Percentiles rank a stretch among this genome's conserved stretches.
Conservation (phyloP, 1,140 invertebrate species). For the Phymastichus coffea region DNA sequence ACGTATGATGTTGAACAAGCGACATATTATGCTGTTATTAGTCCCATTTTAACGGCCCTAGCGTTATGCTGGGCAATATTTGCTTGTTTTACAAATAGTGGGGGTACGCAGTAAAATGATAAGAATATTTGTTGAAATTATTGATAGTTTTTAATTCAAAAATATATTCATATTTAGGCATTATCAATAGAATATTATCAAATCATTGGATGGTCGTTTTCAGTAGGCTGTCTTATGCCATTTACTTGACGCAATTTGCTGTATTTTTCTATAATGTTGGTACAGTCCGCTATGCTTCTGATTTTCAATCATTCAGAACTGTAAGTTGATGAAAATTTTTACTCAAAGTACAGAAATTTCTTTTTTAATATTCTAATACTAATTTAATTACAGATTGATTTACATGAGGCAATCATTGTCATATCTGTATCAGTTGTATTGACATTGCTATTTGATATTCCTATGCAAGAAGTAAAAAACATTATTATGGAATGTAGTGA, state of each 20-base stretch:
- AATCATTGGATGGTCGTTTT: slow-evolving; percentile 65
- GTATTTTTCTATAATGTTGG: slow-evolving; percentile 66
- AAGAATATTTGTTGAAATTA: slow-evolving; percentile 1
- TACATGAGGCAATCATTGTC: slow-evolving; percentile 43
- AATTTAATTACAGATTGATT: slow-evolving; percentile 48
- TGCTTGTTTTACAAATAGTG: slow-evolving; percentile 61
- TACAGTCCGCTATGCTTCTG: slow-evolving; percentile 56
- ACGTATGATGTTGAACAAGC: slow-evolving; percentile 63
- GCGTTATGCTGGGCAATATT: slow-evolving; percentile 67
- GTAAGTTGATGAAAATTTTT: slow-evolving; percentile 49
- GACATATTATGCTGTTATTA: slow-evolving; percentile 65
- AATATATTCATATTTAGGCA: slow-evolving; percentile 52
- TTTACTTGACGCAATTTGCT: slow-evolving; percentile 74
- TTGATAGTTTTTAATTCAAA: background rate
- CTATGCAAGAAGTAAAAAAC: slow-evolving; percentile 58
- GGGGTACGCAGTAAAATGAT: slow-evolving; percentile 49
- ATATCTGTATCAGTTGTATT: slow-evolving; percentile 47
- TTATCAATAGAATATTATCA: slow-evolving; percentile 67
- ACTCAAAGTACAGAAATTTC: background rate
- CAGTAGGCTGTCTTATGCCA: slow-evolving; percentile 70
- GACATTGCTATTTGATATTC: slow-evolving; percentile 59
- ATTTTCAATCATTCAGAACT: slow-evolving; percentile 57
- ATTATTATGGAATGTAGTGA: slow-evolving; percentile 51
- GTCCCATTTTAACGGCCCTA: slow-evolving; percentile 63
- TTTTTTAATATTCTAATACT: slow-evolving; percentile 6